These are phyloP conservation scores for Monochamus alternatus DNA, from an alignment of 2,888 invertebrate species.

Conservation along the genomic window DNA sequence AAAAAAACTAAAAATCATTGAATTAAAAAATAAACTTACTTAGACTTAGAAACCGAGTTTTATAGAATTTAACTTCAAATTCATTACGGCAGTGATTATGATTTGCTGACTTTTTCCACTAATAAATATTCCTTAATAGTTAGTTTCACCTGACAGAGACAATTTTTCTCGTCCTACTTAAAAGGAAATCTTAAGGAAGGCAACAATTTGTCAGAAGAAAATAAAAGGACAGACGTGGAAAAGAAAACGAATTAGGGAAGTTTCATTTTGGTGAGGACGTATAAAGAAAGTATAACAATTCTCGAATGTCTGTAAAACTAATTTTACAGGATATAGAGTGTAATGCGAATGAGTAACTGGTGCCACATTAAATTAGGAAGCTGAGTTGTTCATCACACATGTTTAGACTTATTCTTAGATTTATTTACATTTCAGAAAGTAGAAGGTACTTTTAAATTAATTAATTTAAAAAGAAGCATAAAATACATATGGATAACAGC, in stretches of 20 bases:
- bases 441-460: not conserved
- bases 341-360: not conserved
- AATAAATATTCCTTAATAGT: too few species aligned
- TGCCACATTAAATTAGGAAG: slow-evolving; percentile 7
- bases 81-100: too few species aligned
- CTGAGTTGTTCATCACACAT: not conserved
- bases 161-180: slow-evolving; percentile 17
- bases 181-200: slow-evolving; percentile 13
- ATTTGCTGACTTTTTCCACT: too few species aligned
- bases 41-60: too few species aligned
- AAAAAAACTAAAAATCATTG: too few species aligned
- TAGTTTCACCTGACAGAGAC: not conserved
- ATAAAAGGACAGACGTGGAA: slow-evolving; percentile 18
- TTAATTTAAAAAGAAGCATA: too few species aligned
- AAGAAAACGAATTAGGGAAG: slow-evolving; percentile 8
- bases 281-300: slow-evolving; percentile 16
- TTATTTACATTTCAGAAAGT: not conserved
- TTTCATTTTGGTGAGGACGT: slow-evolving; percentile 18
- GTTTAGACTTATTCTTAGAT: not conserved
- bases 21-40: too few species aligned
- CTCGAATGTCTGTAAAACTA: slow-evolving; percentile 22
- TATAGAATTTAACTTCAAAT: too few species aligned
- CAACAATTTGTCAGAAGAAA: slow-evolving; percentile 27
- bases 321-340: slow-evolving; percentile 6
- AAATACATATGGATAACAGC: too few species aligned